Conservation (phyloP, 2,113 vertebrate genomes). For the Pyxicephalus adspersus region DNA sequence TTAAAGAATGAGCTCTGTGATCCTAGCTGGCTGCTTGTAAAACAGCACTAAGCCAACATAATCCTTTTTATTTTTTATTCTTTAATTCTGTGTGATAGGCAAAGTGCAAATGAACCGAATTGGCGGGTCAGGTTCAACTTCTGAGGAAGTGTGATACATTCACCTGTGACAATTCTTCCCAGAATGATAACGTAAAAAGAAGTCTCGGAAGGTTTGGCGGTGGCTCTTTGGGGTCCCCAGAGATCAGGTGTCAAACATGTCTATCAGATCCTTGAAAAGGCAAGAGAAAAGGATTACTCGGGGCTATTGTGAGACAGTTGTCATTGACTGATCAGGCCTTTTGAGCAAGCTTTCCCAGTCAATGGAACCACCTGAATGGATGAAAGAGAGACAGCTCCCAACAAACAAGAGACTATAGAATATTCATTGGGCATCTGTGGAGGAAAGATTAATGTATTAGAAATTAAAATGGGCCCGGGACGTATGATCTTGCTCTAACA, state of each 20-base stretch:
- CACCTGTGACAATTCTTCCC: conserved; percentile 86
- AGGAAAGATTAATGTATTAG: conserved; percentile 99
- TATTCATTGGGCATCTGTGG: conserved; percentile 99
- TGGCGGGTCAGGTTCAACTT: conserved; percentile 79
- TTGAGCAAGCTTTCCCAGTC: conserved; percentile 91
- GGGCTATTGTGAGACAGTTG: conserved; percentile 90
- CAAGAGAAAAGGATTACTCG: conserved; percentile 84
- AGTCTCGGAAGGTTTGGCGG: conserved; percentile 80
- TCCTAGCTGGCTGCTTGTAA: conserved; percentile 74
- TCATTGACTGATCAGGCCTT: conserved; percentile 99
- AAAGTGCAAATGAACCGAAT: conserved; percentile 66
- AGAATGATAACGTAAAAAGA: conserved; percentile 85
- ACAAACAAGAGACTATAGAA: conserved; percentile 98
- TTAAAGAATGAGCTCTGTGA: conserved; percentile 69
- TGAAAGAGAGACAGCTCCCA: conserved; percentile 96
- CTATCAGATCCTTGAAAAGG: conserved; percentile 93
- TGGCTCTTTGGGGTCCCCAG: conserved; percentile 73
- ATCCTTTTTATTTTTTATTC: conserved; percentile 77
- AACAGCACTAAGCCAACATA: conserved; percentile 82
- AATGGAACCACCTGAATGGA: conserved; percentile 99
- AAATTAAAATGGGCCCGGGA: conserved; percentile 99
- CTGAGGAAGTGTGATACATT: conserved; percentile 87
- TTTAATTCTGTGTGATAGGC: conserved; percentile 67
- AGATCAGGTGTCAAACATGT: conserved; percentile 93
- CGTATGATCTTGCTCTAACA: conserved; percentile 99